phyloP scores from a whole-genome alignment of 2,113 vertebrate genomes.

The Gallinago undulata region DNA sequence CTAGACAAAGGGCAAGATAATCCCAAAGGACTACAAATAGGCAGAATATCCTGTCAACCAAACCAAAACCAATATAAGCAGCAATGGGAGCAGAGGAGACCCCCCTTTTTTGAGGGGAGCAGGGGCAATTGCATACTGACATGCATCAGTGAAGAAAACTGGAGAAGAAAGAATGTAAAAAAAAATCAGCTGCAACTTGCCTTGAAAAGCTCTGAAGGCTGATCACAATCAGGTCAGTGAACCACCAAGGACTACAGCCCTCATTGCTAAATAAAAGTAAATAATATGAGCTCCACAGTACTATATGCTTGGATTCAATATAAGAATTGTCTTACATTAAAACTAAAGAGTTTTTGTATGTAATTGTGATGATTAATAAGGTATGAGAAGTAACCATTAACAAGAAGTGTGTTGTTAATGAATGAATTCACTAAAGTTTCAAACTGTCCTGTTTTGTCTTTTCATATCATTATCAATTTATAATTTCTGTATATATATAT shows the following conservation, averaged over 20 bases:
- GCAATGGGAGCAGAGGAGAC: background rate
- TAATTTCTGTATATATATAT: rapidly evolving
- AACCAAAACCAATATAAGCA: background rate
- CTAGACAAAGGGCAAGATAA: background rate
- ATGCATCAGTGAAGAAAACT: background rate
- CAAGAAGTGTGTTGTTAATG: background rate
- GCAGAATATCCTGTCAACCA: background rate
- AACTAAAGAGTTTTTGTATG: background rate
- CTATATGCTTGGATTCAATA: background rate
- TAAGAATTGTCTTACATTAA: background rate
- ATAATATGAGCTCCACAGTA: background rate
- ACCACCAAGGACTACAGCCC: background rate
- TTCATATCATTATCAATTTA: background rate
- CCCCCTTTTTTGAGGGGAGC: rapidly evolving
- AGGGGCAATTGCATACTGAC: background rate
- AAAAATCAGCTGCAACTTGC: background rate
- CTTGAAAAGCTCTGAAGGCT: background rate
- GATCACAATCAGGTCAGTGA: background rate
- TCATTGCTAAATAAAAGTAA: background rate
- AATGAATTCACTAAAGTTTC: background rate
- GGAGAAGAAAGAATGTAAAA: background rate
- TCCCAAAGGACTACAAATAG: background rate
- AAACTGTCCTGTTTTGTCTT: background rate
- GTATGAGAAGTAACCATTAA: background rate
- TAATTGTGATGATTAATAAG: background rate